A percentile compares a stretch with the other conserved stretches of the same genome.
Conservation (phyloP, 2,888 invertebrate genomes). For the Acanthosoma haemorrhoidale region DNA sequence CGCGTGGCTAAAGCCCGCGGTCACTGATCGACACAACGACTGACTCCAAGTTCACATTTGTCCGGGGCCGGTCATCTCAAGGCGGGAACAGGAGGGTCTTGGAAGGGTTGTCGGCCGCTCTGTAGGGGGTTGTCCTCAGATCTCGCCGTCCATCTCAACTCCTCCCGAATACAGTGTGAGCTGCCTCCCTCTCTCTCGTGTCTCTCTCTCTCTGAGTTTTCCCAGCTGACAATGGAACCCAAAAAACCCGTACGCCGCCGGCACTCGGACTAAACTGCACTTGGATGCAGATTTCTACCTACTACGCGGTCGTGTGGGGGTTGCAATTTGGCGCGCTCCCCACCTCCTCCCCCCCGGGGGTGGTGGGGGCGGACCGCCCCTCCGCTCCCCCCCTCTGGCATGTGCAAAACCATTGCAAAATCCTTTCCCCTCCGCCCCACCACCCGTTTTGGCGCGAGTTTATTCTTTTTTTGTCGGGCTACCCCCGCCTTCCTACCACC, state of each 20-base stretch:
- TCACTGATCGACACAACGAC: slow-evolving; percentile 10
- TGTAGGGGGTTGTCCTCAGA: background rate
- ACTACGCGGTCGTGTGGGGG: slow-evolving; percentile 35
- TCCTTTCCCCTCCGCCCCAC: slow-evolving; percentile 37
- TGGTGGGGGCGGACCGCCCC: slow-evolving; percentile 24
- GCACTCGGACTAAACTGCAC: slow-evolving; percentile 36
- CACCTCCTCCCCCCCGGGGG: slow-evolving; percentile 20
- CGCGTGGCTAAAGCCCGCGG: slow-evolving; percentile 31
- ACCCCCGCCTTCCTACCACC: slow-evolving; percentile 15
- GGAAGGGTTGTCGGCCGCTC: background rate
- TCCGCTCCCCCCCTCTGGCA: slow-evolving; percentile 9
- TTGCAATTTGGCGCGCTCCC: slow-evolving; percentile 37
- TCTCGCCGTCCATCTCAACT: background rate
- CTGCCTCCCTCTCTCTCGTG: background rate
- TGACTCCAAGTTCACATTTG: slow-evolving; percentile 37
- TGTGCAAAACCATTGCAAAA: slow-evolving; percentile 38
- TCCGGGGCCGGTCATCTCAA: slow-evolving; percentile 40
- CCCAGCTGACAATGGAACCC: too few relatives aligned
- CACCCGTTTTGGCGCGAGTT: slow-evolving; percentile 31
- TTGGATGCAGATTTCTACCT: slow-evolving; percentile 39
- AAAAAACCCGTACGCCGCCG: slow-evolving; percentile 31
- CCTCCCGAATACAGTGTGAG: slow-evolving; percentile 1
- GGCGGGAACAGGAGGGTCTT: background rate
- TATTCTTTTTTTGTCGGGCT: slow-evolving; percentile 25
- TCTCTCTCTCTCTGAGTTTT: slow-evolving; percentile 25